These are phyloP conservation scores for Drosophila longiperda DNA, from an alignment of 2,888 invertebrate species.

Conservation along the genomic window DNA sequence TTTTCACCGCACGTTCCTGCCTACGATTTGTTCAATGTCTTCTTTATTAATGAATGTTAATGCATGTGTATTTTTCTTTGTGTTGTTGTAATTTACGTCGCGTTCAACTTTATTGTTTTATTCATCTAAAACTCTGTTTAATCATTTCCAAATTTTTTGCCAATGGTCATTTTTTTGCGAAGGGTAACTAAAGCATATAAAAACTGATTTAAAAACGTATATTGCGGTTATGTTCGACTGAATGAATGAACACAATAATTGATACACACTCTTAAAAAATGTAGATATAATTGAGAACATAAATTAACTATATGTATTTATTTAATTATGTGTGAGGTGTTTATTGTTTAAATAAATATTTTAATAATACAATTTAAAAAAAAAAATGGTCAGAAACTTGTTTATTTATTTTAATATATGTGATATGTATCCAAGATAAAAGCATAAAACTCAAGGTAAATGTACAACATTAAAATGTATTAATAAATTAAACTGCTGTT, in stretches of 20 bases:
- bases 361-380: slow-evolving; percentile 40
- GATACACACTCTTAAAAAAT: background rate
- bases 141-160: slow-evolving; percentile 30
- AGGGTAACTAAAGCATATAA: slow-evolving; percentile 19
- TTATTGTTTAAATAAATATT: slow-evolving; percentile 18
- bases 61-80: slow-evolving; percentile 61
- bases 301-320: background rate
- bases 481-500: slow-evolving; percentile 45
- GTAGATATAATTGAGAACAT: background rate
- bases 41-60: slow-evolving; percentile 69
- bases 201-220: slow-evolving; percentile 4
- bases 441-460: slow-evolving; percentile 39
- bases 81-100: slow-evolving; percentile 71
- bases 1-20: slow-evolving; percentile 85
- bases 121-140: slow-evolving; percentile 42
- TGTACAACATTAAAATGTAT: slow-evolving; percentile 48
- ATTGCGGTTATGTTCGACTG: background rate
- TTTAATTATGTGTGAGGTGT: background rate
- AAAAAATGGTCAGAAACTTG: slow-evolving; percentile 63
- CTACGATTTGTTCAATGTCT: slow-evolving; percentile 84
- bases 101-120: slow-evolving; percentile 48
- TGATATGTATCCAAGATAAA: slow-evolving; percentile 60
- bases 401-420: slow-evolving; percentile 58
- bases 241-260: background rate
- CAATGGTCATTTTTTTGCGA: slow-evolving; percentile 29